Evolutionary conservation across 2,888 invertebrate genomes (phyloP).

Genomic region (Miltochrista miniata): DNA sequence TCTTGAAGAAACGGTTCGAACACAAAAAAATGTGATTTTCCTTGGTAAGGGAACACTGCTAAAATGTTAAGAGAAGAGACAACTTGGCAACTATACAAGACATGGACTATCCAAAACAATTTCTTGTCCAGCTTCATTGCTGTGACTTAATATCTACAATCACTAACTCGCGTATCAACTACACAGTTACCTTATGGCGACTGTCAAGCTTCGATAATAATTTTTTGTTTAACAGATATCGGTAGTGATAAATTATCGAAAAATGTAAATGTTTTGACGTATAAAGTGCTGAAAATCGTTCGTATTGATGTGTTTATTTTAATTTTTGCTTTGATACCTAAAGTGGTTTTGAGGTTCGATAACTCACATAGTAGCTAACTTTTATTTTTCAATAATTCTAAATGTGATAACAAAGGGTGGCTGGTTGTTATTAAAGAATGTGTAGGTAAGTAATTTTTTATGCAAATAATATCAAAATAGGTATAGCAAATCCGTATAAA

Average conservation of each 20-base stretch:
- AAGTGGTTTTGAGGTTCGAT: too few relatives aligned
- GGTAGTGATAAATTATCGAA: background rate
- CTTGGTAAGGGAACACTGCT: constrained; percentile 85
- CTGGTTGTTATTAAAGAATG: too few relatives aligned
- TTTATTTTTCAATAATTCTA: too few relatives aligned
- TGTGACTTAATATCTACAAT: background rate
- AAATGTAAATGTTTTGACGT: too few relatives aligned
- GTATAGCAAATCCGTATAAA: too few relatives aligned
- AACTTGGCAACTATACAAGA: constrained; percentile 22
- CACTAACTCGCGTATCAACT: background rate
- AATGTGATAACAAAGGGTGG: too few relatives aligned
- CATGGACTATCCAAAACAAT: constrained; percentile 13
- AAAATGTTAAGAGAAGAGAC: constrained; percentile 76
- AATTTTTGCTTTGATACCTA: too few relatives aligned
- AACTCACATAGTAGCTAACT: too few relatives aligned
- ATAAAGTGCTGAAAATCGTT: too few relatives aligned
- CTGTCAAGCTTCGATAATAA: background rate
- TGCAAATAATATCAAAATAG: too few relatives aligned
- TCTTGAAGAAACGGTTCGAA: constrained; percentile 83
- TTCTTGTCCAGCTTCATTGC: constrained; percentile 19
- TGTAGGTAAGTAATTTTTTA: too few relatives aligned
- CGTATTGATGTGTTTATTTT: too few relatives aligned
- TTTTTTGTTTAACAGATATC: background rate
- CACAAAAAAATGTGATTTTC: constrained; percentile 87
- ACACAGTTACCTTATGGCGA: background rate